These are phyloP conservation scores for Otis tarda DNA, from an alignment of 2,113 vertebrate species.

Conservation along the genomic window DNA sequence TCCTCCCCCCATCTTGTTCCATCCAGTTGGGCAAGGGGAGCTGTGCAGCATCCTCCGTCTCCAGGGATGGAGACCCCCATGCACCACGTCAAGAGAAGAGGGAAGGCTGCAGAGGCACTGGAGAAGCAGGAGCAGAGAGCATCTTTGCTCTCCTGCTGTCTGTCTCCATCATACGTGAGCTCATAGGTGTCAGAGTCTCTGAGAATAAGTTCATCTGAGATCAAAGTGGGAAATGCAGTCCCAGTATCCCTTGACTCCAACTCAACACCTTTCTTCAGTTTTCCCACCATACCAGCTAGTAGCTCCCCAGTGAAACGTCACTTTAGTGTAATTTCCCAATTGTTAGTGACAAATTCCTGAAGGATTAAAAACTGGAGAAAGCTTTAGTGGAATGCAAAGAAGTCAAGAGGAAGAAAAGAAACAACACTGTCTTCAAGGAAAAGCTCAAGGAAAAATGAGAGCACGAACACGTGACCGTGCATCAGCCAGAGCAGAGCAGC, in stretches of 20 bases:
- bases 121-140: no score
- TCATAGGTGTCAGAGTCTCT: background rate
- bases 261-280: background rate
- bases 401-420: background rate
- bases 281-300: background rate
- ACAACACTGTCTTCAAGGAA: background rate
- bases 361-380: background rate
- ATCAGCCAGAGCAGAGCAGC: background rate
- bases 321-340: background rate
- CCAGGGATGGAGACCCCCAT: no score
- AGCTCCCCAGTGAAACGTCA: background rate
- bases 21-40: background rate
- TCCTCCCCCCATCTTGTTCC: background rate
- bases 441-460: background rate
- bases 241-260: background rate
- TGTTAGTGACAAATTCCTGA: background rate
- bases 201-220: background rate
- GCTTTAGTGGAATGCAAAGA: background rate
- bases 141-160: no score
- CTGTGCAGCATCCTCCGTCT: background rate
- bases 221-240: background rate
- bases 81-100: no score
- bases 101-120: no score
- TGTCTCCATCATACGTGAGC: background rate
- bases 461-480: background rate